Evolutionary conservation across 2,888 invertebrate genomes (phyloP), one percentile per base, ranked within the genome.

Genomic region (Tiliacea aurago): DNA sequence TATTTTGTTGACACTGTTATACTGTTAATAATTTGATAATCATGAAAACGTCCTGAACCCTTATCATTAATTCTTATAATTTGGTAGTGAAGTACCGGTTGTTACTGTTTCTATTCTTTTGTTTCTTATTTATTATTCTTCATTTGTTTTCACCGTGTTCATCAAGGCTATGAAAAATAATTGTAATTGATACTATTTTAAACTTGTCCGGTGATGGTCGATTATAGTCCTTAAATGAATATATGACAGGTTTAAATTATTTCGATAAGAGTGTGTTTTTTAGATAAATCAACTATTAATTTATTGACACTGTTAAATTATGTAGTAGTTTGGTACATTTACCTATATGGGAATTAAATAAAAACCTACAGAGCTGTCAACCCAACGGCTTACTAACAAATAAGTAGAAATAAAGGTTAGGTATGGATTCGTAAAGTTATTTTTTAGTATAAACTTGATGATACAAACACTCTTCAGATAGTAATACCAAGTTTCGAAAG

Each of bases 301-400:
- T 55, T 41, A 41, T 33, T 55, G 18, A 13, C n/a, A 68, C n/a
- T 41, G n/a, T 68, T 64, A 41, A 51, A 78, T 37, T 64, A 73
- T 73, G 20, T 11, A 43, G n/a, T 64, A 33, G 33, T 45, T 33
- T 23, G n/a, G 33, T 47, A 41, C 6, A 33, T 55, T 49, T 55
- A n/a, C n/a, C n/a, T n/a, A 2, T 63, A 41, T 28, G 6, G 7
- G 3, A 56, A 56, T 28, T 18, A n/a, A 23, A 53, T 4, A 53
- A 73, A 61, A 66, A 66, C 15, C 28, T 49, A 10, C 1, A 2
- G 37, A 33, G 9, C 18, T 33, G 20, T 49, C 33, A 49, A 56
- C 33, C 5, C 33, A 11, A 20, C 15, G 15, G 15, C 11, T 56
- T 28, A 33, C 4, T 58, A 33, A 47, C 5, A 41, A 58, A 33